Base-by-base conservation (phyloP, 2,797 vertebrate species). In the Ficedula albicollis region DNA sequence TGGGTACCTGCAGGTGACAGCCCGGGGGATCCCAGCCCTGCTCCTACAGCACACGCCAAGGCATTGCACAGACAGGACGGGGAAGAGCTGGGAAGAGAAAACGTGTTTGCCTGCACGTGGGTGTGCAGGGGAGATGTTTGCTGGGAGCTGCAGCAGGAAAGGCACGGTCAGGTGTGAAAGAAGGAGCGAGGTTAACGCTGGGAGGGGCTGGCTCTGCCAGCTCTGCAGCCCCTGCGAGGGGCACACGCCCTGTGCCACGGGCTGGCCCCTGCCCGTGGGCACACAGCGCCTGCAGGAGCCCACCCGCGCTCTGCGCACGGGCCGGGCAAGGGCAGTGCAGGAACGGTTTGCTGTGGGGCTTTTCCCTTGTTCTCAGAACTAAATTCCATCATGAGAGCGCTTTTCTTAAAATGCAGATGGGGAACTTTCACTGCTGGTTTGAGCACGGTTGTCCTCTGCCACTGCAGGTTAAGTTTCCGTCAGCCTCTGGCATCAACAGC, bases 271-370 rank as follows among this genome's bases (percentile, higher is more conserved):
- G 49, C n/a, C 41, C 0, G 0, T 3, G 48, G 79, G 30, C 64
- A 39, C 51, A 16, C n/a, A n/a, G 1, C 0, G 1, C 70, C 34
- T 30, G 32, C 63, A 59, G 82, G 39, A 62, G 30, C 55, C 46
- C 81, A 19, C 48, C 52, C 1, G 4, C 14, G 3, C 38, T 14
- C n/a, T 54, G 52, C 27, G 1, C 0, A 1, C 0, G 5, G 66
- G 34, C 41, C 55, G 49, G n/a, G 44, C 48, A 27, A 26, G 39
- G n/a, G 43, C 39, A 67, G 3, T 1, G 12, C 30, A 46, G 32
- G 12, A 63, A 74, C 11, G 25, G 5, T 43, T 85, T 81, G 22
- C 38, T 3, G 1, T 0, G 7, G 30, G 27, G 68, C 84, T 89
- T 46, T 6, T 2, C 19, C 43, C 36, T 41, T 29, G 11, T 63